Conservation (phyloP, 1,140 invertebrate species). For the Bombus huntii region DNA sequence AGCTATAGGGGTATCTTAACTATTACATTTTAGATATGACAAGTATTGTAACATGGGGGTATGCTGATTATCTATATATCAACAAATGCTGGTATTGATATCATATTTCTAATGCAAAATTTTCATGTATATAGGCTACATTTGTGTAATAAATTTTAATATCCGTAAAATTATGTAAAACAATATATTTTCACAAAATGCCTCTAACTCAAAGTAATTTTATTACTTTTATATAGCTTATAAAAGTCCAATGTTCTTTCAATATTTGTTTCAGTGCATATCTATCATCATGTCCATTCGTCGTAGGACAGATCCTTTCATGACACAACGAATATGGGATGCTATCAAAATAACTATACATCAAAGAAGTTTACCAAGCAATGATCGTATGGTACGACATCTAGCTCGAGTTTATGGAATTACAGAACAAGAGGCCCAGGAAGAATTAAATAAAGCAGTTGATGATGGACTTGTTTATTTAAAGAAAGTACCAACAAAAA, state of each 20-base stretch:
- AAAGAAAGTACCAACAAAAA: conserved; percentile 76
- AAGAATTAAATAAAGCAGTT: conserved; percentile 75
- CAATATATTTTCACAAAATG: neutral
- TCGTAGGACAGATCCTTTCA: conserved; percentile 75
- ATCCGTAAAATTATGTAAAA: neutral
- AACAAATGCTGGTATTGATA: conserved; percentile 21
- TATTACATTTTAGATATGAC: conserved; percentile 25
- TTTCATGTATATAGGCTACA: neutral
- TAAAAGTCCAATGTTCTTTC: neutral
- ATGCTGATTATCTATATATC: conserved; percentile 7
- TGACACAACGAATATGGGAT: conserved; percentile 78
- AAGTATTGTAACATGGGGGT: conserved; percentile 26
- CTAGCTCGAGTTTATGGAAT: conserved; percentile 75
- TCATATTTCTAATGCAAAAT: neutral
- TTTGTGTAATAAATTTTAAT: neutral
- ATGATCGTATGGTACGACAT: conserved; percentile 76
- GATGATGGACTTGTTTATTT: conserved; percentile 74
- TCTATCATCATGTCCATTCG: conserved; percentile 71
- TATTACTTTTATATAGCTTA: neutral
- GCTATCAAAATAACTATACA: conserved; percentile 77
- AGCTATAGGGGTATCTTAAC: conserved; percentile 24
- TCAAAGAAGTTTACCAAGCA: conserved; percentile 78
- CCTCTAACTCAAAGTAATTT: neutral
- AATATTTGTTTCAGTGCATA: conserved; percentile 25
- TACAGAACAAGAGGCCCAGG: conserved; percentile 74